Evolutionary conservation across 2,888 invertebrate species (phyloP).

Genomic region (Sinotaia quadrata): DNA sequence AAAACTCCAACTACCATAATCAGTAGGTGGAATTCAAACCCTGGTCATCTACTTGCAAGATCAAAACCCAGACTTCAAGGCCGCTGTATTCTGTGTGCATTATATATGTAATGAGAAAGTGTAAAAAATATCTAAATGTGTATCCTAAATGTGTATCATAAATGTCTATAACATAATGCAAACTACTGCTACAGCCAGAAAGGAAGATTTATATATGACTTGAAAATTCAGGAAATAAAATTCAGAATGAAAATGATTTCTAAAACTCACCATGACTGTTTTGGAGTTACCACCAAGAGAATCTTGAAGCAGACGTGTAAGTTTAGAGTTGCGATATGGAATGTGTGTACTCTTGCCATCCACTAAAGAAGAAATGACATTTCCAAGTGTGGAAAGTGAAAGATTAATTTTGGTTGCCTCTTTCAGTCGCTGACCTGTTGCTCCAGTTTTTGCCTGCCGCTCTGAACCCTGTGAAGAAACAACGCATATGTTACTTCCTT

Average conservation of each 20-base stretch:
- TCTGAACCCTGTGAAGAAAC: slow-evolving; percentile 86
- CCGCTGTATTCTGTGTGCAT: too few species aligned
- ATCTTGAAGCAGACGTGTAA: slow-evolving; percentile 90
- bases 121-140: too few species aligned
- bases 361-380: slow-evolving; percentile 97
- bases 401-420: slow-evolving; percentile 99
- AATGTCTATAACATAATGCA: too few species aligned
- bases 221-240: neutral
- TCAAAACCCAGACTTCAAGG: too few species aligned
- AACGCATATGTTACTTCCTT: too few species aligned
- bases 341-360: slow-evolving; percentile 98
- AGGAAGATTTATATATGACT: too few species aligned
- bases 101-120: too few species aligned
- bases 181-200: too few species aligned
- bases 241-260: neutral
- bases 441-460: slow-evolving; percentile 96
- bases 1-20: too few species aligned
- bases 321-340: slow-evolving; percentile 97
- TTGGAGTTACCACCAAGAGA: slow-evolving; percentile 92
- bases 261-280: slow-evolving; percentile 73
- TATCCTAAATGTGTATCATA: too few species aligned
- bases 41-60: too few species aligned
- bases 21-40: too few species aligned
- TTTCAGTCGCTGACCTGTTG: slow-evolving; percentile 90
- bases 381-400: slow-evolving; percentile 95